A percentile compares a stretch with the other conserved stretches of the same genome.
These are phyloP conservation scores for Nanger granti DNA, from an alignment of 2,113 vertebrate species.

Conservation along the genomic window DNA sequence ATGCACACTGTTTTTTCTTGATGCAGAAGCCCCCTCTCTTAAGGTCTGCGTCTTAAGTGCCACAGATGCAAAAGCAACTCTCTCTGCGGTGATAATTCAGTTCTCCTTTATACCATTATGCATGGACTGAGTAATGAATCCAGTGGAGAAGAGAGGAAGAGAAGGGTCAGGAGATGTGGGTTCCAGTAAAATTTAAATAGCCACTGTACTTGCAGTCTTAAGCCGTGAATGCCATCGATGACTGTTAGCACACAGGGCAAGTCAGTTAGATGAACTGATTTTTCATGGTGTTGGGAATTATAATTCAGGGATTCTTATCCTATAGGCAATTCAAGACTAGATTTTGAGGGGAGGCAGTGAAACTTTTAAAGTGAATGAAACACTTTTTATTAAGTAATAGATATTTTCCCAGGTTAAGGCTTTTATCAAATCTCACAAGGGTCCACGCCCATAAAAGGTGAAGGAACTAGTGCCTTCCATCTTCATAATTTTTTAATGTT, in stretches of 20 bases:
- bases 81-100: constrained; percentile 74
- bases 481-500: constrained; percentile 35
- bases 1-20: constrained; percentile 72
- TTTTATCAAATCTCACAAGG: constrained; percentile 23
- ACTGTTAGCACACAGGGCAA: constrained; percentile 52
- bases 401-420: not conserved
- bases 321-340: not conserved
- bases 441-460: not conserved
- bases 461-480: constrained; percentile 16
- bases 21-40: constrained; percentile 71
- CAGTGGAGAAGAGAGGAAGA: constrained; percentile 76
- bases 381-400: not conserved
- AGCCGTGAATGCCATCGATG: constrained; percentile 53
- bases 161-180: constrained; percentile 74
- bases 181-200: constrained; percentile 78
- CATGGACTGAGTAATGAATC: constrained; percentile 75
- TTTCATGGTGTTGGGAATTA: constrained; percentile 16
- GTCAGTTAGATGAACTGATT: not conserved
- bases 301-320: constrained; percentile 12
- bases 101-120: constrained; percentile 76
- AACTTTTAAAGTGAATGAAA: not conserved
- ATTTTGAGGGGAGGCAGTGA: not conserved
- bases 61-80: constrained; percentile 77
- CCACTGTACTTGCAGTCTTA: constrained; percentile 66
- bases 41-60: constrained; percentile 76